Evolutionary conservation across 2,797 vertebrate genomes (phyloP).

Genomic region (Mormyrus hasselquistii): DNA sequence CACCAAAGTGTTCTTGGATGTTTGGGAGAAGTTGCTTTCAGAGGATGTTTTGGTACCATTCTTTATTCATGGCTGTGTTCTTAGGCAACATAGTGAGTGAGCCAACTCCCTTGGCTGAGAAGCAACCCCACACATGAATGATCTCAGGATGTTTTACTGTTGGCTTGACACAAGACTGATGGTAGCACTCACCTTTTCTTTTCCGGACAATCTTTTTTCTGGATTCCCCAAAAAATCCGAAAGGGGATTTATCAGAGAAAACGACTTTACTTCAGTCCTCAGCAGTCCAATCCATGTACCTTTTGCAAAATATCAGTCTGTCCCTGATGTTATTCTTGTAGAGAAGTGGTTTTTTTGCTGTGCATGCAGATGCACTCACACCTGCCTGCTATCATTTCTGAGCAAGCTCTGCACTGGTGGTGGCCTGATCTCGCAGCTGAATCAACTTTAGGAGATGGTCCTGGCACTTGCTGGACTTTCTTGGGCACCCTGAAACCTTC

Average conservation of each 20-base stretch:
- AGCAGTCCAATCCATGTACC: background rate
- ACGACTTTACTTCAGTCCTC: background rate
- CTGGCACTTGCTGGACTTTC: background rate
- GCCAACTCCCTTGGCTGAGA: background rate
- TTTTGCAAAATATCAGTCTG: background rate
- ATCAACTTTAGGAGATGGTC: background rate
- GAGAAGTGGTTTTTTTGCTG: background rate
- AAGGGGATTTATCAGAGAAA: background rate
- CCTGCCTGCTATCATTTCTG: no score
- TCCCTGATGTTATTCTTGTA: background rate
- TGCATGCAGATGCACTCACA: no score
- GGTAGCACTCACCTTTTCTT: background rate
- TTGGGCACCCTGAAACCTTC: background rate
- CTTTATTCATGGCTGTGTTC: background rate
- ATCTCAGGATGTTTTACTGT: background rate
- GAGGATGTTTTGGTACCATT: background rate
- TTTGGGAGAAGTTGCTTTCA: background rate
- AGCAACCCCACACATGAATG: background rate
- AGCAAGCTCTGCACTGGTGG: no score
- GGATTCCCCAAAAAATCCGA: background rate
- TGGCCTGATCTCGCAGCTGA: no score
- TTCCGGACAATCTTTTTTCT: background rate
- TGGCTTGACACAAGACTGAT: background rate
- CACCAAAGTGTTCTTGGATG: background rate
- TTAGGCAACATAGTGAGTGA: background rate